phyloP scores from a whole-genome alignment of 2,888 invertebrate species.

The Melipona beecheii region DNA sequence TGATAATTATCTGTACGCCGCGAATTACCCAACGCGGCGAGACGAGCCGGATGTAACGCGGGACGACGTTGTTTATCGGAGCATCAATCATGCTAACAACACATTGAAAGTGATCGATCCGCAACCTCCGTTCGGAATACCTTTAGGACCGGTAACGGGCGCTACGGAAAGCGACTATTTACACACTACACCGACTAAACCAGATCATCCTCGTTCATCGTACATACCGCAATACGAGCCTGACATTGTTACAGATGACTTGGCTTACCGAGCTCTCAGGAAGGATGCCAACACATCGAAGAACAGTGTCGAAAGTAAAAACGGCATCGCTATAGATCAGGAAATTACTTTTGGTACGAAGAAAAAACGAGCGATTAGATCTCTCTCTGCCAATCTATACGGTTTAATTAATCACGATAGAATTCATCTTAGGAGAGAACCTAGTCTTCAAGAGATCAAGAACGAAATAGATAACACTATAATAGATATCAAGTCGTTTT shows the following conservation, averaged over 20 bases:
- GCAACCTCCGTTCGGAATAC: conserved; percentile 96
- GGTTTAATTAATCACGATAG: conserved; percentile 87
- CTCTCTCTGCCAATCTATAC: conserved; percentile 93
- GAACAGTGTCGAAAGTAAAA: conserved; percentile 40
- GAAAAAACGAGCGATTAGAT: conserved; percentile 92
- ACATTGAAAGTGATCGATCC: conserved; percentile 89
- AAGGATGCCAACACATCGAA: conserved; percentile 88
- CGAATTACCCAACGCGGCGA: conserved; percentile 71
- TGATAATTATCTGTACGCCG: conserved; percentile 26
- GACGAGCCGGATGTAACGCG: conserved; percentile 92
- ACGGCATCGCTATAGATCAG: conserved; percentile 16
- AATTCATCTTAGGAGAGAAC: conserved; percentile 54
- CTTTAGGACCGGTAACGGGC: conserved; percentile 92
- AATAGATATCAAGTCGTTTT: conserved; percentile 25
- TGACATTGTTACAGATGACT: conserved; percentile 93
- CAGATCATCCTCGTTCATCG: conserved; percentile 85
- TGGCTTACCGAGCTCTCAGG: conserved; percentile 93
- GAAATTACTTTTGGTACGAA: conserved; percentile 83
- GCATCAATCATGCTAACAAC: conserved; percentile 91
- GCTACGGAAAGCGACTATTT: conserved; percentile 94
- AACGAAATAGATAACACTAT: conserved; percentile 39
- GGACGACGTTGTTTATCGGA: conserved; percentile 94
- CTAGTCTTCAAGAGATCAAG: conserved; percentile 46
- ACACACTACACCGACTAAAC: conserved; percentile 84
- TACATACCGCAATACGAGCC: conserved; percentile 90